A percentile compares a stretch with the other conserved stretches of the same genome.
These are phyloP conservation scores for Macrophya annulata DNA, from an alignment of 2,888 invertebrate species.

Conservation along the genomic window DNA sequence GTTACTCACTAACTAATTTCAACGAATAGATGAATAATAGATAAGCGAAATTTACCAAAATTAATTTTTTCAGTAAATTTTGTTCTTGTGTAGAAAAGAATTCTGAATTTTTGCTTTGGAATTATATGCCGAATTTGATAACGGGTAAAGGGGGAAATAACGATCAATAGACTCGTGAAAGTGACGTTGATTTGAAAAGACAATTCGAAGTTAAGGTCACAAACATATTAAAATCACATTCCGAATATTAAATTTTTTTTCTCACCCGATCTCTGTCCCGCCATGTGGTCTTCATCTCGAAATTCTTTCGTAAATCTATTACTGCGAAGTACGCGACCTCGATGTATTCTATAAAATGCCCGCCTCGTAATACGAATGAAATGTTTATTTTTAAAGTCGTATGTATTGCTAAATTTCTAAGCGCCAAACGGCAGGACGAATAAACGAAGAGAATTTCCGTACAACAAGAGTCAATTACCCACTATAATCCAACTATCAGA, in stretches of 20 bases:
- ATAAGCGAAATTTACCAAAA: no score
- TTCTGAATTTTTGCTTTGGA: background rate
- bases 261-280: constrained; percentile 70
- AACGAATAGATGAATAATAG: no score
- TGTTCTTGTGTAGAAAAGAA: no score
- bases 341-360: constrained; percentile 26
- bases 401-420: constrained; percentile 12
- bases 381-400: constrained; percentile 50
- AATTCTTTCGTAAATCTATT: constrained; percentile 19
- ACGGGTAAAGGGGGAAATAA: no score
- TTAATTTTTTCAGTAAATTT: no score
- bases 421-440: constrained; percentile 37
- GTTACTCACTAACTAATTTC: no score
- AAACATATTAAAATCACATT: background rate
- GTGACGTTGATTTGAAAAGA: no score
- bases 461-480: constrained; percentile 18
- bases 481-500: background rate
- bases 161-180: no score
- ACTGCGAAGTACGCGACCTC: constrained; percentile 32
- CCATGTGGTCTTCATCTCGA: constrained; percentile 70
- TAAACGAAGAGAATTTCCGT: constrained; percentile 4
- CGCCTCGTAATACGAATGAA: constrained; percentile 30
- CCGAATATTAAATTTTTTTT: background rate
- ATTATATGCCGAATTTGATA: background rate
- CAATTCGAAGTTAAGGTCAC: background rate